Conservation (phyloP, 2,888 invertebrate species). For the Seira sanloemensis region DNA sequence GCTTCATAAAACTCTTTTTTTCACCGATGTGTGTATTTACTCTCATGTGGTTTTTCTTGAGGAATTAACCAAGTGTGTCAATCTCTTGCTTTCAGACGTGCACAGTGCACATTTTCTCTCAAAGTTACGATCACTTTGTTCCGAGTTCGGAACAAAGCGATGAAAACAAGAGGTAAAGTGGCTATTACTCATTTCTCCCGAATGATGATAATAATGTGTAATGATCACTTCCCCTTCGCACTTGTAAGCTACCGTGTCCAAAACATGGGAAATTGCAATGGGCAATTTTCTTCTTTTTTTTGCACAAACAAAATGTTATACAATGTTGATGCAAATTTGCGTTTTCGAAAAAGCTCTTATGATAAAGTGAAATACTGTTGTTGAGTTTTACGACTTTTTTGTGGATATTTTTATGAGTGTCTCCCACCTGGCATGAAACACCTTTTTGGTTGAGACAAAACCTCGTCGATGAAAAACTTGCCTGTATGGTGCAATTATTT, state of each 20-base stretch:
- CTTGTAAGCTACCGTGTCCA: not conserved
- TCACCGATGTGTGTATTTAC: not conserved
- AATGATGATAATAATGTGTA: slow-evolving; percentile 5
- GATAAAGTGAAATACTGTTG: slow-evolving; percentile 52
- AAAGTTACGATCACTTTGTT: no score
- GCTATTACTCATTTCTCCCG: slow-evolving; percentile 36
- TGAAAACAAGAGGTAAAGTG: slow-evolving; percentile 44
- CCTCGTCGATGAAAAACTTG: not conserved
- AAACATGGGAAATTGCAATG: not conserved
- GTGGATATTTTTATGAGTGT: slow-evolving; percentile 57
- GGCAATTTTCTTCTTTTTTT: no score
- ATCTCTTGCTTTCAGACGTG: not conserved
- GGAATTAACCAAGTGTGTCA: not conserved
- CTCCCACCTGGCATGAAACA: slow-evolving; percentile 59
- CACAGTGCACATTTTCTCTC: no score
- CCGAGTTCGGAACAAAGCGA: slow-evolving; percentile 17
- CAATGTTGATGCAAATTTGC: not conserved
- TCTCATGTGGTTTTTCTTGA: not conserved
- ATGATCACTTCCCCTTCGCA: slow-evolving; percentile 29
- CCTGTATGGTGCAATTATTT: slow-evolving; percentile 1
- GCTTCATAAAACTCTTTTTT: not conserved
- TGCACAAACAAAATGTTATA: not conserved
- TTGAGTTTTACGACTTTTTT: slow-evolving; percentile 55
- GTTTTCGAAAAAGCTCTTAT: slow-evolving; percentile 33
- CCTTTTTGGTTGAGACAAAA: slow-evolving; percentile 34